Conservation (phyloP, 1,140 invertebrate genomes). For the Apocrypta bakeri region DNA sequence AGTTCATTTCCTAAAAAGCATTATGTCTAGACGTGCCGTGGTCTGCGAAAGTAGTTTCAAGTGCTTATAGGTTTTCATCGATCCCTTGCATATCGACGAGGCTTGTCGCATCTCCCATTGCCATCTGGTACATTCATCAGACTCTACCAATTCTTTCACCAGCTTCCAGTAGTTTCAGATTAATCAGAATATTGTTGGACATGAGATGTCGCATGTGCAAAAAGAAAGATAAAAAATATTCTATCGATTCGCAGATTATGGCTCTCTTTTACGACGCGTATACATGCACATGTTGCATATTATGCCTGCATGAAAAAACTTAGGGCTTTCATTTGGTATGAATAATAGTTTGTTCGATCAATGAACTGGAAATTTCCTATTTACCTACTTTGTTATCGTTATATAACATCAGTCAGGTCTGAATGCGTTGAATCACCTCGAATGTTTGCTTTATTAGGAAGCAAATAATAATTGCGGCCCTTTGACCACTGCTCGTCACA, state of each 20-base stretch:
- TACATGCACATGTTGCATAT: not conserved
- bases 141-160: not conserved
- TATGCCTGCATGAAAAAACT: not conserved
- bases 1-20: constrained; percentile 21
- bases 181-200: not conserved
- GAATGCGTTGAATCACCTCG: not conserved
- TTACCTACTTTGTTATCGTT: not conserved
- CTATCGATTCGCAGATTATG: not conserved
- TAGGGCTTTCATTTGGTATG: no score
- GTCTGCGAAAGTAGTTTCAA: not conserved
- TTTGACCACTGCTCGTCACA: not conserved
- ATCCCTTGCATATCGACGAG: not conserved
- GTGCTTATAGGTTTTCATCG: constrained; percentile 35
- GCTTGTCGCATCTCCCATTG: not conserved
- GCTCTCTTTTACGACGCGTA: not conserved
- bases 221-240: not conserved
- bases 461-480: constrained; percentile 7
- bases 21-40: constrained; percentile 25
- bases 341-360: not conserved
- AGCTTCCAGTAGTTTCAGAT: not conserved
- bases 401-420: no score
- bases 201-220: not conserved
- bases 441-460: not conserved
- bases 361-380: not conserved
- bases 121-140: not conserved